Evolutionary conservation across 2,888 invertebrate species (phyloP).

Genomic region (Hemaris fuciformis): DNA sequence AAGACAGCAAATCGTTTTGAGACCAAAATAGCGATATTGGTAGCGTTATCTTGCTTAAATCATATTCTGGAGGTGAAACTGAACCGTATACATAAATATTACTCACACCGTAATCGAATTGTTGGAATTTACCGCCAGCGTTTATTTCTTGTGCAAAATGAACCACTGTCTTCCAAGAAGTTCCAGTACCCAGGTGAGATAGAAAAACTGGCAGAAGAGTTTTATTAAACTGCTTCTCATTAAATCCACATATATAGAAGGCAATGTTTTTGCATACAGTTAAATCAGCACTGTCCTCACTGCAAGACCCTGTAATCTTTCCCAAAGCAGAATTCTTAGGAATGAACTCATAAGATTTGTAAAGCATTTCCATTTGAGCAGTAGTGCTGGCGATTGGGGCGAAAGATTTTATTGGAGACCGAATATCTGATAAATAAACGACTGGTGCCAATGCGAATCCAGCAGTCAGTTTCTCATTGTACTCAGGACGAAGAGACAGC

Average conservation of each 20-base stretch:
- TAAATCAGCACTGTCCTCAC: conserved; percentile 71
- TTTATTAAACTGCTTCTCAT: conserved; percentile 85
- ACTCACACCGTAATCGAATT: conserved; percentile 85
- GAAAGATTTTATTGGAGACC: conserved; percentile 84
- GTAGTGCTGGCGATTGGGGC: conserved; percentile 83
- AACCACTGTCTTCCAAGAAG: conserved; percentile 86
- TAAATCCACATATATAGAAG: conserved; percentile 87
- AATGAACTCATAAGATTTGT: conserved; percentile 87
- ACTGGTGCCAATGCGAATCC: conserved; percentile 87
- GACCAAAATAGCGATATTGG: conserved; percentile 85
- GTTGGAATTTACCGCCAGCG: conserved; percentile 81
- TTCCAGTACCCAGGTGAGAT: conserved; percentile 86
- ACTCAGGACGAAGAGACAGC: conserved; percentile 84
- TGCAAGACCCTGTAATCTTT: conserved; percentile 81
- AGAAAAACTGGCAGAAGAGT: conserved; percentile 85
- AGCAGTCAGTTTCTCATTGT: conserved; percentile 83
- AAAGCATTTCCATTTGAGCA: conserved; percentile 81
- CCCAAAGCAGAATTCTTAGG: conserved; percentile 83
- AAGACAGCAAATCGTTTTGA: conserved; percentile 87
- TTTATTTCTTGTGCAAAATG: conserved; percentile 85
- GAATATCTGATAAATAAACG: conserved; percentile 83
- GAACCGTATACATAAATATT: conserved; percentile 82
- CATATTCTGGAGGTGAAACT: conserved; percentile 82
- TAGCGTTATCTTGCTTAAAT: conserved; percentile 79
- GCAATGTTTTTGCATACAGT: conserved; percentile 86